Conservation (phyloP, 2,113 vertebrate genomes). For the Monopterus albus region DNA sequence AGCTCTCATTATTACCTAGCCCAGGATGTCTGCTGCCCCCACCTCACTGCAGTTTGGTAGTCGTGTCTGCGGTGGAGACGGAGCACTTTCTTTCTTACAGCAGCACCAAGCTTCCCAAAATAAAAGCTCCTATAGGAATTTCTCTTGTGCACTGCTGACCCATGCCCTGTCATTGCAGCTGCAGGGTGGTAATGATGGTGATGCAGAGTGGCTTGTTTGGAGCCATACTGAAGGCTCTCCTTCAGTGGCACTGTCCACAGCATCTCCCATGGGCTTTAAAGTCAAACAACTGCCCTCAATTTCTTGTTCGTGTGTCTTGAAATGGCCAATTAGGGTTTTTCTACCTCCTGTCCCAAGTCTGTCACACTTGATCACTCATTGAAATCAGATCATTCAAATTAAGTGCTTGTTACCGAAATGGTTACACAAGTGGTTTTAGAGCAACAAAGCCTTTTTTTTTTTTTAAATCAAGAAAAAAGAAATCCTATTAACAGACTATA, state of each 20-base stretch:
- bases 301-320: conserved; percentile 62
- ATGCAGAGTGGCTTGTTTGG: conserved; percentile 64
- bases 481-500: too few relatives aligned
- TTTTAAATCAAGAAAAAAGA: too few relatives aligned
- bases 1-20: conserved; percentile 52
- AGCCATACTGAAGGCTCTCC: conserved; percentile 68
- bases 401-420: too few relatives aligned
- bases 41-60: conserved; percentile 38
- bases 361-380: too few relatives aligned
- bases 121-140: conserved; percentile 59
- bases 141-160: conserved; percentile 47
- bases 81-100: conserved; percentile 58
- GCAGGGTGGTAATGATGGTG: conserved; percentile 71
- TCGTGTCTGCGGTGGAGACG: conserved; percentile 58
- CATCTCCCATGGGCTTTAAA: conserved; percentile 58
- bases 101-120: conserved; percentile 62
- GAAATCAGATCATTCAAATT: too few relatives aligned
- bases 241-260: conserved; percentile 57
- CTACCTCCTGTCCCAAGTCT: too few relatives aligned
- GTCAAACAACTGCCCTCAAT: conserved; percentile 61
- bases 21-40: conserved; percentile 53
- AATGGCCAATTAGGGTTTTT: conserved; percentile 34
- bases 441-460: too few relatives aligned
- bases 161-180: conserved; percentile 79
- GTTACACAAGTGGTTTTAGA: too few relatives aligned